Conservation (phyloP, 2,113 vertebrate species). For the Callochromis pleurospilus region DNA sequence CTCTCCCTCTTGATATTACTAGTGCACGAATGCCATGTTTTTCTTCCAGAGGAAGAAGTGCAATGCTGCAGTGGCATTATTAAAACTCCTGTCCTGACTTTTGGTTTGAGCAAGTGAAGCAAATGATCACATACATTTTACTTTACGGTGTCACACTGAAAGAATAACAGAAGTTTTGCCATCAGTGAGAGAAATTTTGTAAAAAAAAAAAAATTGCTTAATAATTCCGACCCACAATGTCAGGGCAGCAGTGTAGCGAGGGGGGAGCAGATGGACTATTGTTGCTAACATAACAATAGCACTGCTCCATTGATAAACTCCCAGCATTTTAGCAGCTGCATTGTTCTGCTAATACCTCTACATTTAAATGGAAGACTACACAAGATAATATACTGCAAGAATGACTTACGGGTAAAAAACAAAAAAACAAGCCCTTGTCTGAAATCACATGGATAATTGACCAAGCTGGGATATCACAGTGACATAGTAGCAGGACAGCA, state of each 20-base stretch:
- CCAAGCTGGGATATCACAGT: background rate
- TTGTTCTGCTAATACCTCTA: background rate
- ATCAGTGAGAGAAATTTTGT: background rate
- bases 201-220: background rate
- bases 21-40: background rate
- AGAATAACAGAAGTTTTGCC: background rate
- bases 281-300: background rate
- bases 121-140: background rate
- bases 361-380: background rate
- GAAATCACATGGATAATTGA: background rate
- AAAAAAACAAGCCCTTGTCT: background rate
- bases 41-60: background rate
- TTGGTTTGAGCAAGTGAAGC: background rate
- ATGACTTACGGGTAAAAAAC: background rate
- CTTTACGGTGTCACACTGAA: background rate
- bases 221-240: constrained; percentile 10
- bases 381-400: background rate
- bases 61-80: background rate
- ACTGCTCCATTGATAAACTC: background rate
- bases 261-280: constrained; percentile 24
- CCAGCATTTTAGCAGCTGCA: background rate
- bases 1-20: background rate
- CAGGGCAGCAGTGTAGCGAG: background rate
- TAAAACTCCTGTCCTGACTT: background rate
- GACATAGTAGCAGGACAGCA: background rate